phyloP scores from a whole-genome alignment of 2,113 vertebrate genomes.

The Atherinomorus stipes region DNA sequence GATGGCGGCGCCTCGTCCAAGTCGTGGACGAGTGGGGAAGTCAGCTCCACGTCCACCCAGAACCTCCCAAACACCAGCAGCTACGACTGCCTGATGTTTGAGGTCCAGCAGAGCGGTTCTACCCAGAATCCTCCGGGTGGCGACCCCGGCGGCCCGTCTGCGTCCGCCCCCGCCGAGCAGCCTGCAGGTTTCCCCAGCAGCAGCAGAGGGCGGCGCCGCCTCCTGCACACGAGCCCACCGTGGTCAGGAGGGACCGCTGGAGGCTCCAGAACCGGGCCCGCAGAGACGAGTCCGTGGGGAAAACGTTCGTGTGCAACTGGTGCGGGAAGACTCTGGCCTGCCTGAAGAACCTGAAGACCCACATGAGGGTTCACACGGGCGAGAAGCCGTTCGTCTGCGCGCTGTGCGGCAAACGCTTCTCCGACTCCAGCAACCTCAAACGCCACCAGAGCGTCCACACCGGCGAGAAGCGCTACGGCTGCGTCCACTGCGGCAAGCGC shows the following conservation, averaged over 20 bases:
- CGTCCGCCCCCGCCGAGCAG: neutral
- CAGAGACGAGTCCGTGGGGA: conserved; percentile 24
- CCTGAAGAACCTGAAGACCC: conserved; percentile 79
- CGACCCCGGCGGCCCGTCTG: conserved; percentile 47
- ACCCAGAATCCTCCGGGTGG: conserved; percentile 48
- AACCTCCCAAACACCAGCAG: conserved; percentile 1
- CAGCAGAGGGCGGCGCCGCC: conserved; percentile 32
- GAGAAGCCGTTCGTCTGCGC: conserved; percentile 77
- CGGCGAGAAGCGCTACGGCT: conserved; percentile 78
- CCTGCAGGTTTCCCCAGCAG: conserved; percentile 6
- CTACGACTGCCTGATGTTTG: conserved; percentile 43
- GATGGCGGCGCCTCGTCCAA: neutral
- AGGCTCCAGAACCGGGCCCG: conserved; percentile 6
- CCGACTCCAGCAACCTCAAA: conserved; percentile 80
- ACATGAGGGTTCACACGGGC: conserved; percentile 79
- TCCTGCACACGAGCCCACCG: neutral
- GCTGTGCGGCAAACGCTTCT: conserved; percentile 79
- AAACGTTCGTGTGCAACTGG: conserved; percentile 60
- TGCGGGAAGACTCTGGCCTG: conserved; percentile 77
- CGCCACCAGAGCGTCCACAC: conserved; percentile 82
- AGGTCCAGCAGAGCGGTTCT: conserved; percentile 21
- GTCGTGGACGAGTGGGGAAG: conserved; percentile 48
- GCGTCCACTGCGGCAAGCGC: conserved; percentile 79
- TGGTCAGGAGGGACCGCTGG: conserved; percentile 39
- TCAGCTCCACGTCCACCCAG: conserved; percentile 30